A percentile compares a stretch with the other conserved stretches of the same genome.
phyloP scores from a whole-genome alignment of 2,797 vertebrate species.

The Hafferia zeledoni region DNA sequence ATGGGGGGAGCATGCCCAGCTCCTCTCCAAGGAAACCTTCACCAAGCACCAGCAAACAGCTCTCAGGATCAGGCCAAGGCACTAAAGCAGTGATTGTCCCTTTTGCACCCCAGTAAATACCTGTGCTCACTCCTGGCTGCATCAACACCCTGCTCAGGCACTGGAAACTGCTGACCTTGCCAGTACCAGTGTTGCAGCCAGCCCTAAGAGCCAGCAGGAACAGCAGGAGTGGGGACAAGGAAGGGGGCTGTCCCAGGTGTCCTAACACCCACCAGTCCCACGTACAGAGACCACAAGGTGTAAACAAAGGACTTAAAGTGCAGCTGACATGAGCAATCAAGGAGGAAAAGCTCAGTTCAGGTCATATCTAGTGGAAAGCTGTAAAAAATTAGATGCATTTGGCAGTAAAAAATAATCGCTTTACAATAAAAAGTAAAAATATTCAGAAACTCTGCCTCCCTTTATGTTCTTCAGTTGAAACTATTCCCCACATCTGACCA shows the following conservation, averaged over 20 bases:
- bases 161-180: not conserved
- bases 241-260: not conserved
- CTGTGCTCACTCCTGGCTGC: not conserved
- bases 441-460: not conserved
- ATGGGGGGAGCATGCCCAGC: not conserved
- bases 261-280: fast-evolving
- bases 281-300: not conserved
- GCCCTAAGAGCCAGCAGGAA: not conserved
- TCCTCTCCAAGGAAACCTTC: not conserved
- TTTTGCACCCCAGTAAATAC: not conserved
- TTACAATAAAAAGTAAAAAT: not conserved
- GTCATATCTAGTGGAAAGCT: not conserved
- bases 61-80: not conserved
- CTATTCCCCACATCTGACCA: not conserved
- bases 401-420: not conserved
- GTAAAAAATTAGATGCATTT: not conserved
- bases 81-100: not conserved
- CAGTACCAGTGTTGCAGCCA: not conserved
- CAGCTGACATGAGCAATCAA: not conserved
- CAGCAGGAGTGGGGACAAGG: not conserved
- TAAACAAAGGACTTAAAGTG: not conserved
- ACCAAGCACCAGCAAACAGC: not conserved
- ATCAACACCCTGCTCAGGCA: not conserved
- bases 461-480: not conserved
- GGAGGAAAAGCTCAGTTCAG: not conserved